phyloP scores from a whole-genome alignment of 2,797 vertebrate species.

The Thalassophryne amazonica region DNA sequence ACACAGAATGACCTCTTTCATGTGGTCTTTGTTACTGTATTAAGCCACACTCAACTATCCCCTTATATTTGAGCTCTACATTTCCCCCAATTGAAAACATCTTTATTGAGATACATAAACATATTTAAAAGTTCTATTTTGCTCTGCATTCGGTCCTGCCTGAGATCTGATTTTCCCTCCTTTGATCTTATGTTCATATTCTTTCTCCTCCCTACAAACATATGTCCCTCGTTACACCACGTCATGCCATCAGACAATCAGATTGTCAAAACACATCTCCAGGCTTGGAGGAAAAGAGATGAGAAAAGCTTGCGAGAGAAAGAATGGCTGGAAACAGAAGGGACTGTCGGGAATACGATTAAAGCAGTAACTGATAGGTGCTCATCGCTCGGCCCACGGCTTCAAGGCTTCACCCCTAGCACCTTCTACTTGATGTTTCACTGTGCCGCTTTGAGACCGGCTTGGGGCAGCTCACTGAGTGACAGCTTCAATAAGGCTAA shows the following conservation, averaged over 20 bases:
- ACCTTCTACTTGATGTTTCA: slow-evolving; percentile 67
- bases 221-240: slow-evolving; percentile 69
- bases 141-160: slow-evolving; percentile 33
- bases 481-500: slow-evolving; percentile 78
- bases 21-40: slow-evolving; percentile 52
- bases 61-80: slow-evolving; percentile 28
- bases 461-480: slow-evolving; percentile 55
- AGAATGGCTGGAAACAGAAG: slow-evolving; percentile 41
- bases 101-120: slow-evolving; percentile 53
- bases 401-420: slow-evolving; percentile 39
- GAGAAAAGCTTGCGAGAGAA: slow-evolving; percentile 32
- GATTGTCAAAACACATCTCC: slow-evolving; percentile 69
- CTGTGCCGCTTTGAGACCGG: slow-evolving; percentile 45
- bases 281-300: slow-evolving; percentile 27
- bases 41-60: slow-evolving; percentile 32
- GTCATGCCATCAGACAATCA: slow-evolving; percentile 68
- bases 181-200: slow-evolving; percentile 64
- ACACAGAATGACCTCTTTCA: slow-evolving; percentile 44
- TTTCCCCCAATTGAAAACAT: slow-evolving; percentile 61
- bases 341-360: slow-evolving; percentile 57
- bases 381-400: slow-evolving; percentile 31
- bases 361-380: slow-evolving; percentile 66
- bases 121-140: slow-evolving; percentile 50
- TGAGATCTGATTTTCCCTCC: slow-evolving; percentile 53
- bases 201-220: slow-evolving; percentile 52